Evolutionary conservation across 1,140 invertebrate species (phyloP), one percentile per base, ranked within the genome.

Genomic region (Cherax quadricarinatus): DNA sequence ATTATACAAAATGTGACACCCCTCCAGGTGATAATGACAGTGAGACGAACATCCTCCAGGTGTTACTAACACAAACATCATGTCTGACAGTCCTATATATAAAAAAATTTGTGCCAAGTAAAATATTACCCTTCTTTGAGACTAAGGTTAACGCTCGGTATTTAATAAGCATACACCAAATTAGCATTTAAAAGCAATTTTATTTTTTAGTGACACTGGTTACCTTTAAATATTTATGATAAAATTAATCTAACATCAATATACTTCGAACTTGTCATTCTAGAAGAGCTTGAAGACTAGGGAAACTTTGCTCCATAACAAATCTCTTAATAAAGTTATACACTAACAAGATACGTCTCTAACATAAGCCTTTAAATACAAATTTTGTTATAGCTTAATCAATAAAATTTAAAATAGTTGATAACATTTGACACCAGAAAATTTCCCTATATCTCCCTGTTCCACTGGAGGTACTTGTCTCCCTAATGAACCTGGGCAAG

Each of bases 381-480:
- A 21, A 62, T 83, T 60, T 30, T 60, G 1, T 51, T 60, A 57
- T 7, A 53, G 81, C 60, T 83, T 24, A 80, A 48, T 80, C 53
- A 85, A 53, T 85, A 85, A 41, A 70, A 70, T 30, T 85, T 70
- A 9, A 70, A 85, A 48, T 70, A 70, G 48, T 49, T 80, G 14
- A 30, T 51, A 24, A 60, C 53, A 60, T 24, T 60, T 12, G 14
- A 14, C 14, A 51, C 79, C 14, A 53, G 60, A 12, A 53, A 60
- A 6, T 60, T 60, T 83, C 49, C 24, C 82, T 62, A 57, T 57
- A 60, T 24, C 51, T 30, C 57, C 53, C n/a, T 30, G 24, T 30
- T 57, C 51, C 21, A 16, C 14, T 57, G 53, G 41, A 75, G 70
- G 24, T 12, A 16, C 24, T 62, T 1, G 18, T 24, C 57, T 57